Percentiles rank a stretch among this genome's conserved stretches.
These are phyloP conservation scores for Hyperopisus bebe DNA, from an alignment of 2,113 vertebrate genomes.

Conservation along the genomic window DNA sequence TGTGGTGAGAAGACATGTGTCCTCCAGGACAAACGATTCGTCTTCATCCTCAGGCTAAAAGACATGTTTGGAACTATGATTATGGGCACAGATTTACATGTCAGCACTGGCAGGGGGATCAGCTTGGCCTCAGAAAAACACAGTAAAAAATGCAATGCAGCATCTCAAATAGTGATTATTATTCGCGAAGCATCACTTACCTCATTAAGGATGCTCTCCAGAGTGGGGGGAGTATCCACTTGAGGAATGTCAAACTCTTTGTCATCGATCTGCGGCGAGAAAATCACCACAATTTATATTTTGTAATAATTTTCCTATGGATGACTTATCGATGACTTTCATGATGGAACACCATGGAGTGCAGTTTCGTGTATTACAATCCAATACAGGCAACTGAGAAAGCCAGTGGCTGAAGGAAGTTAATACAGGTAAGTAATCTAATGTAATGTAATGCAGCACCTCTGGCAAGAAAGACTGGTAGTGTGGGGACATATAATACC, in stretches of 20 bases:
- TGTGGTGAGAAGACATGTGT: conserved; percentile 76
- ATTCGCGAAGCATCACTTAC: conserved; percentile 45
- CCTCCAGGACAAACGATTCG: conserved; percentile 84
- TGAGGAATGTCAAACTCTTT: conserved; percentile 98
- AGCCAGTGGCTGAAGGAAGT: neutral
- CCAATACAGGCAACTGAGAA: neutral
- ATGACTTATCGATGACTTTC: neutral
- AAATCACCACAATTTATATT: neutral
- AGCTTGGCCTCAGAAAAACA: neutral
- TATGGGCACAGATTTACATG: neutral
- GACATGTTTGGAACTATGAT: neutral
- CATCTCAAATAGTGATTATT: neutral
- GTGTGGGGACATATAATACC: too few species aligned
- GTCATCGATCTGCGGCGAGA: conserved; percentile 80
- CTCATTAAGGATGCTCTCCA: conserved; percentile 97
- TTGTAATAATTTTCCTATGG: neutral
- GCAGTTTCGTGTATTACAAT: neutral
- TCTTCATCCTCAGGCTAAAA: conserved; percentile 91
- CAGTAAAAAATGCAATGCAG: neutral
- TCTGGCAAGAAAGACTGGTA: neutral
- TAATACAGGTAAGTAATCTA: neutral
- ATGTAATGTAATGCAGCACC: neutral
- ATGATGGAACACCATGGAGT: neutral
- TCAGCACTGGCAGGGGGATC: neutral
- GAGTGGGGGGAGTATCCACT: conserved; percentile 92